Evolutionary conservation across 2,888 invertebrate species (phyloP).

Genomic region (Dynastes tityus): DNA sequence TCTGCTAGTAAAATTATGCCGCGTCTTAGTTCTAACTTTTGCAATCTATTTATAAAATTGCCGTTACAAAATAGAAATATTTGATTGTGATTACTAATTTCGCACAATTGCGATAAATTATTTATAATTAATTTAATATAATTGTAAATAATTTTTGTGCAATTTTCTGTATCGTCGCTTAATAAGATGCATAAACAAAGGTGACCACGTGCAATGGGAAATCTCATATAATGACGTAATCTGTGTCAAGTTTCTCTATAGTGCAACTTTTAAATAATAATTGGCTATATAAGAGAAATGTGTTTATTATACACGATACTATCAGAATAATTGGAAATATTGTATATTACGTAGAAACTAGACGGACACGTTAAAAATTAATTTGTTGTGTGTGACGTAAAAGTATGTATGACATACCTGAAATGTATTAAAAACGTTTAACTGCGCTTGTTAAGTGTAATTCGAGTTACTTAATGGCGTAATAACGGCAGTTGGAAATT

Average conservation of each 20-base stretch:
- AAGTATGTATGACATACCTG: conserved; percentile 7
- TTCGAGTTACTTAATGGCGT: conserved; percentile 24
- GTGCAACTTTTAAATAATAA: conserved; percentile 34
- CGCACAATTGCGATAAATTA: not conserved
- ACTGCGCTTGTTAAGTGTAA: conserved; percentile 8
- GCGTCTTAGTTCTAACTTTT: not conserved
- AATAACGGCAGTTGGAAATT: conserved; percentile 31
- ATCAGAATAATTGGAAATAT: not conserved
- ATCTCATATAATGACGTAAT: conserved; percentile 38
- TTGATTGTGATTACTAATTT: not conserved
- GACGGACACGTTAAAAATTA: not conserved
- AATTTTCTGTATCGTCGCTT: not conserved
- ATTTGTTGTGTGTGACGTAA: not conserved
- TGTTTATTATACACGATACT: not conserved
- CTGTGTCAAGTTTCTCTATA: conserved; percentile 41
- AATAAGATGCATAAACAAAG: conserved; percentile 27
- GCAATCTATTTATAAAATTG: not conserved
- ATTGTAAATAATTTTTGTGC: not conserved
- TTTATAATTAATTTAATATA: not conserved
- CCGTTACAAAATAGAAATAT: conserved; percentile 14
- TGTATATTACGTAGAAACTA: not conserved
- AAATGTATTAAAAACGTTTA: conserved; percentile 27
- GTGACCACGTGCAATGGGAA: conserved; percentile 28
- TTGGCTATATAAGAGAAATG: not conserved
- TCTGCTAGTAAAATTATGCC: not conserved